Evolutionary conservation across 2,797 vertebrate genomes (phyloP), one percentile per base, ranked within the genome.

Genomic region (Tenualosa ilisha): DNA sequence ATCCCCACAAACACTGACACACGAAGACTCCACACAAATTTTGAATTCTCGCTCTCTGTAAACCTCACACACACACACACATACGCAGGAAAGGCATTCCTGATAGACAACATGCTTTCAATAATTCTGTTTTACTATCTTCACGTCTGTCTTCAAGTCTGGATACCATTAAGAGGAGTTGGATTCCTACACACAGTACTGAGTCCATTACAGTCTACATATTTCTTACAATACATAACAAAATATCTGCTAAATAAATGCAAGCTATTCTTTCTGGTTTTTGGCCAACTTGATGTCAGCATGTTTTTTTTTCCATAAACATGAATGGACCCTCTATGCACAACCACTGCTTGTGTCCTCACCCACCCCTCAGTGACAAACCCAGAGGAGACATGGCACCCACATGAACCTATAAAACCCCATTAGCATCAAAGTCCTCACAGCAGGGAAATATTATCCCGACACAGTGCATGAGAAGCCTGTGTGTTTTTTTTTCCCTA

Each of bases 371-470:
- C 72, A 46, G 37, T 11, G 72, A 22, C 72, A 46, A 22, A 40
- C 72, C 40, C 17, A 46, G 20, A 79, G 5, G 15, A 79, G 15
- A 46, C 72, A 8, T 20, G 37, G 37, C 20, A 79, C 72, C 72
- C 72, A 79, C 72, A 79, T 9, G 72, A 8, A 46, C 20, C 72
- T 46, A 46, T 17, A 37, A 46, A 79, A 79, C 15, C 68, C 68
- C 37, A 75, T 75, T 75, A 75, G 72, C 37, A 46, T 43, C 72
- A 17, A 79, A 79, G 72, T 40, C 72, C 72, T 9, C 72, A 46
- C 72, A 79, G 37, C 72, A 46, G 17, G 13, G 17, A 40, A 46
- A 79, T 46, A 79, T 79, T 22, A 79, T 46, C 72, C 43, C 72
- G 43, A 8, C 50, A 40, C 68, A 17, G 2, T 6, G 72, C 15